Conservation (phyloP, 2,888 invertebrate species). For the Apamea anceps region DNA sequence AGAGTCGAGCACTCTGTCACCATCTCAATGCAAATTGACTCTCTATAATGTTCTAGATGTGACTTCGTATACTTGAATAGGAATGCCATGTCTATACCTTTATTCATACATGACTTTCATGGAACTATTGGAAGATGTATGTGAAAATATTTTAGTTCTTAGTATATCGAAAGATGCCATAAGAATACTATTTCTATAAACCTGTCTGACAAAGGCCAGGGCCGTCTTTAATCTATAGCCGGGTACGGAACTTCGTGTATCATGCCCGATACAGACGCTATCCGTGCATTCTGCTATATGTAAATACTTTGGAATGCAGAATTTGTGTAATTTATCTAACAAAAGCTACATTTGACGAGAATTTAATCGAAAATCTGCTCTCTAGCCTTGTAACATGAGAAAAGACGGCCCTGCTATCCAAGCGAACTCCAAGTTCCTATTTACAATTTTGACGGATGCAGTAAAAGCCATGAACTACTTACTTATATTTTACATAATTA, state of each 20-base stretch:
- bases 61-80: slow-evolving; percentile 17
- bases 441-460: slow-evolving; percentile 39
- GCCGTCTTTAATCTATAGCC: slow-evolving; percentile 45
- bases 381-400: slow-evolving; percentile 10
- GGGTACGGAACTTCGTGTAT: slow-evolving; percentile 45
- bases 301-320: slow-evolving; percentile 23
- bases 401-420: slow-evolving; percentile 19
- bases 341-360: slow-evolving; percentile 29
- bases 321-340: slow-evolving; percentile 32
- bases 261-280: slow-evolving; percentile 28
- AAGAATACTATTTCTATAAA: slow-evolving; percentile 51
- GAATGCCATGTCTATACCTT: slow-evolving; percentile 29
- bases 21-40: slow-evolving; percentile 38
- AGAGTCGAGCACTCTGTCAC: slow-evolving; percentile 21
- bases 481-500: slow-evolving; percentile 47
- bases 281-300: slow-evolving; percentile 40
- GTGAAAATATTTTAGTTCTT: slow-evolving; percentile 46
- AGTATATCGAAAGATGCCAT: slow-evolving; percentile 32
- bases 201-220: slow-evolving; percentile 51
- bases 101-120: slow-evolving; percentile 20
- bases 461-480: slow-evolving; percentile 47
- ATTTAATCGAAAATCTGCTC: slow-evolving; percentile 21
- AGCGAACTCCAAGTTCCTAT: slow-evolving; percentile 25
- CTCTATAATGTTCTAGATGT: slow-evolving; percentile 24
- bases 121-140: slow-evolving; percentile 47